phyloP scores from a whole-genome alignment of 2,797 vertebrate species.

The Macrochelys suwanniensis region DNA sequence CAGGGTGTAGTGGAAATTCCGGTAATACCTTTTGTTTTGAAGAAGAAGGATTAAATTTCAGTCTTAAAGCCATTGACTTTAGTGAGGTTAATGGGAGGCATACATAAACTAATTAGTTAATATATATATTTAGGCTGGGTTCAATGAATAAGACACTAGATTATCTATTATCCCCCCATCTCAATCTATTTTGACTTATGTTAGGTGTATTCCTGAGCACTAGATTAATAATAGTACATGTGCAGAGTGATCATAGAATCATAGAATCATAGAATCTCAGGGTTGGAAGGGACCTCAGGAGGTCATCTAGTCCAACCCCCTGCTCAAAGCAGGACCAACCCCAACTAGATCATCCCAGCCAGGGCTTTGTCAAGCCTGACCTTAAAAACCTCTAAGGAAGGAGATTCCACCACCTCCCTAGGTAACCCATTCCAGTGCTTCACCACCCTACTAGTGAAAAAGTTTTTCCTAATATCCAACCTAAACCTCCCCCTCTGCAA shows the following conservation, averaged over 20 bases:
- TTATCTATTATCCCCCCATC: background rate
- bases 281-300: too few species aligned
- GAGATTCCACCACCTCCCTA: too few species aligned
- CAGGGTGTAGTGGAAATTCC: background rate
- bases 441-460: too few species aligned
- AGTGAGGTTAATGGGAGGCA: background rate
- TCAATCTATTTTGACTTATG: background rate
- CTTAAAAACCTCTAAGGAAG: too few species aligned
- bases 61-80: background rate
- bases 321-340: too few species aligned
- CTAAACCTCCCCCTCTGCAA: too few species aligned
- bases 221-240: background rate
- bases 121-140: background rate
- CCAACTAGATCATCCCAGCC: too few species aligned
- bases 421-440: too few species aligned
- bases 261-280: too few species aligned
- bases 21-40: background rate
- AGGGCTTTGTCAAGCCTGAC: too few species aligned
- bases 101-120: background rate
- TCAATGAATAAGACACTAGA: background rate
- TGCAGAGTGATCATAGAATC: background rate
- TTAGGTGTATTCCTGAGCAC: background rate
- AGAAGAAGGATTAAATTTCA: constrained; percentile 8
- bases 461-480: too few species aligned
- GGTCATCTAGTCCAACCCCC: too few species aligned